Conservation (phyloP, 2,888 invertebrate species). For the Ganaspis brasiliensis region DNA sequence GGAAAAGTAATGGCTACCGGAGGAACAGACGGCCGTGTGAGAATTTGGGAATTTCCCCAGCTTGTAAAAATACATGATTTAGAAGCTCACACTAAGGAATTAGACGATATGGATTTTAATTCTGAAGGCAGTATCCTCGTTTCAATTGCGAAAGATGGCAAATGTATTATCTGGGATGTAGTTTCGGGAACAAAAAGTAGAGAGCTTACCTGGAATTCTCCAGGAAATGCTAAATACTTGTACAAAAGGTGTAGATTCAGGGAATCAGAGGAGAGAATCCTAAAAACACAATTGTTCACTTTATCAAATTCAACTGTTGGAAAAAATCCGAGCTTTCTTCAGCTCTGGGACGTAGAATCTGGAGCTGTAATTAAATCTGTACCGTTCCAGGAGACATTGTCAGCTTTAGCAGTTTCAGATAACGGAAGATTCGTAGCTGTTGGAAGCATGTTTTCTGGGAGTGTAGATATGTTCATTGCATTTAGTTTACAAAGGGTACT, state of each 20-base stretch:
- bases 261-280: constrained; percentile 83
- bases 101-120: constrained; percentile 96
- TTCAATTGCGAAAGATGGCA: constrained; percentile 94
- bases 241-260: constrained; percentile 90
- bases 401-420: constrained; percentile 93
- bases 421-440: constrained; percentile 96
- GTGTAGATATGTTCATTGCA: constrained; percentile 93
- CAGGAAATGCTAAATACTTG: constrained; percentile 88
- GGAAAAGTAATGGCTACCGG: constrained; percentile 94
- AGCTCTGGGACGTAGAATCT: constrained; percentile 88
- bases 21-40: constrained; percentile 93
- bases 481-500: constrained; percentile 95
- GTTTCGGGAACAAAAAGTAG: constrained; percentile 85
- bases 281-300: constrained; percentile 87
- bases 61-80: constrained; percentile 87
- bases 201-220: constrained; percentile 89
- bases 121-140: constrained; percentile 89
- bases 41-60: constrained; percentile 94
- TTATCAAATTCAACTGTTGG: constrained; percentile 91
- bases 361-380: constrained; percentile 83
- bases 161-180: constrained; percentile 90
- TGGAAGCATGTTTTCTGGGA: constrained; percentile 96
- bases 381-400: constrained; percentile 87
- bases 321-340: constrained; percentile 88
- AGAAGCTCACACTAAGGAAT: constrained; percentile 92